Evolutionary conservation across 2,797 vertebrate species (phyloP).

Genomic region (Dermochelys coriacea): DNA sequence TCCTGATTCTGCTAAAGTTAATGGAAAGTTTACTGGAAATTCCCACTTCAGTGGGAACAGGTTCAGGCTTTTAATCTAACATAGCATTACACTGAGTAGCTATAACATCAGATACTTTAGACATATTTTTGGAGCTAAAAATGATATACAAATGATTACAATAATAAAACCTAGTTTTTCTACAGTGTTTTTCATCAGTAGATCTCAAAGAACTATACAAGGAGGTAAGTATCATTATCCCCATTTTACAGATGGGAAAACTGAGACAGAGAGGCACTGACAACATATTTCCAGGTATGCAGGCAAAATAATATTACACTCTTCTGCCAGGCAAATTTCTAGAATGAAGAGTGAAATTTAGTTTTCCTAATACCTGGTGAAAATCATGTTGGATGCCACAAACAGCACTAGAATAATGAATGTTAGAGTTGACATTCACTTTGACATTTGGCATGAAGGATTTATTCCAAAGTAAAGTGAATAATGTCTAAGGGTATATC

Average conservation of each 20-base stretch:
- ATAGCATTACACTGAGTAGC: neutral
- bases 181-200: neutral
- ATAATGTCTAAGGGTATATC: neutral
- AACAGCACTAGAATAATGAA: rapidly evolving
- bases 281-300: neutral
- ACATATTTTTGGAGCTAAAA: neutral
- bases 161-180: neutral
- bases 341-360: neutral
- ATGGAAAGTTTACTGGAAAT: neutral
- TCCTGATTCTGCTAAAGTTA: neutral
- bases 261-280: neutral
- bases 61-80: neutral
- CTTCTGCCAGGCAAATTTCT: neutral
- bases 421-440: rapidly evolving
- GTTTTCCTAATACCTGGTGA: rapidly evolving
- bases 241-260: neutral
- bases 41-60: neutral
- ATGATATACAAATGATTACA: neutral
- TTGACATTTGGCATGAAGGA: neutral
- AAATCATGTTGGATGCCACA: neutral
- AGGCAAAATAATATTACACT: neutral
- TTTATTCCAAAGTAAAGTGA: neutral
- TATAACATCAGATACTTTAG: neutral
- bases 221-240: neutral
- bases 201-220: neutral